Percentiles rank a stretch among this genome's conserved stretches.
phyloP scores from a whole-genome alignment of 1,140 invertebrate genomes.

The Hormaphis cornu region DNA sequence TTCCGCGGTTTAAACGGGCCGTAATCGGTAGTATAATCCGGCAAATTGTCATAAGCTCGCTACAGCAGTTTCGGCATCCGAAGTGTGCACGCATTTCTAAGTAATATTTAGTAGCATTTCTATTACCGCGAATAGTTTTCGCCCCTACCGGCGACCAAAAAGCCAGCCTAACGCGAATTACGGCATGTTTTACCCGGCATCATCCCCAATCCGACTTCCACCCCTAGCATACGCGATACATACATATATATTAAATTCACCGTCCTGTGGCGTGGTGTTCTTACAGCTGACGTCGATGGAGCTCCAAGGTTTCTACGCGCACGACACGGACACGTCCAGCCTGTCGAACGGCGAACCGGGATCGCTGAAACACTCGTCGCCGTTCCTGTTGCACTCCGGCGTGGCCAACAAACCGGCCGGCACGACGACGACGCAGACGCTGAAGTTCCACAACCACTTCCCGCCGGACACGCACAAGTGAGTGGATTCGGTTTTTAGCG shows the following conservation, averaged over 20 bases:
- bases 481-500: constrained; percentile 42
- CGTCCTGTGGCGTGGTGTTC: too few species aligned
- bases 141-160: too few species aligned
- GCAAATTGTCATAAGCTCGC: too few species aligned
- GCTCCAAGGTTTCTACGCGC: constrained; percentile 72
- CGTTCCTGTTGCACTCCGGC: constrained; percentile 62
- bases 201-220: neutral
- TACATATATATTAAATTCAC: too few species aligned
- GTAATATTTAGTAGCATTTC: too few species aligned
- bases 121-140: too few species aligned
- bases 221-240: neutral
- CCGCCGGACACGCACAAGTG: constrained; percentile 71
- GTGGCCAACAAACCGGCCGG: constrained; percentile 50
- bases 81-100: too few species aligned
- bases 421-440: constrained; percentile 56
- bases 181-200: too few species aligned
- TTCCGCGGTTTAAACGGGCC: too few species aligned
- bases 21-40: too few species aligned
- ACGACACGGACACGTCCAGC: constrained; percentile 52
- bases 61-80: too few species aligned
- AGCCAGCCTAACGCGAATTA: too few species aligned
- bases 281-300: constrained; percentile 60
- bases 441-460: constrained; percentile 86
- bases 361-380: constrained; percentile 60
- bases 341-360: constrained; percentile 51